Conservation (phyloP, 2,113 vertebrate species). For the Leptocoma aspasia region DNA sequence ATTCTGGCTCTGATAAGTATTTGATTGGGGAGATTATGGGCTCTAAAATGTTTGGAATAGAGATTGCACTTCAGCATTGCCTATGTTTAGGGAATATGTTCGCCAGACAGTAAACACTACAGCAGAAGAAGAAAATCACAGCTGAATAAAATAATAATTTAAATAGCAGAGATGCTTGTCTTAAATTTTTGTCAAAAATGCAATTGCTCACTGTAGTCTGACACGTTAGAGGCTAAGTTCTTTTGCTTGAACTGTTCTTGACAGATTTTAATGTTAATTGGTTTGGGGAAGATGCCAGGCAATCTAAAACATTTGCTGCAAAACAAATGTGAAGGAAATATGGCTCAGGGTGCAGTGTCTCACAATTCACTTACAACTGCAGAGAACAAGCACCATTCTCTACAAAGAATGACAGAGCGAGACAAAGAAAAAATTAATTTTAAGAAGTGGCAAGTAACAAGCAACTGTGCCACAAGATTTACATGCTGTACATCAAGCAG, state of each 20-base stretch:
- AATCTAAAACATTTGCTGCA: constrained; percentile 26
- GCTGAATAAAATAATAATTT: constrained; percentile 50
- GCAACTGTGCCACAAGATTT: background rate
- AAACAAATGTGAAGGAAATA: constrained; percentile 51
- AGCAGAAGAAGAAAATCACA: background rate
- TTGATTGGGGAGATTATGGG: constrained; percentile 22
- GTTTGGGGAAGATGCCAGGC: constrained; percentile 61
- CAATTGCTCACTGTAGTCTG: constrained; percentile 31
- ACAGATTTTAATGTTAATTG: constrained; percentile 61
- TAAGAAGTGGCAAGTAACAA: background rate
- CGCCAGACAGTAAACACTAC: background rate
- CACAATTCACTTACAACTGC: constrained; percentile 12
- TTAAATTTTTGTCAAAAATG: constrained; percentile 38
- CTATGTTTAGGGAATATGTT: constrained; percentile 24
- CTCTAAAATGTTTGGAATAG: constrained; percentile 36
- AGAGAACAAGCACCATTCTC: background rate
- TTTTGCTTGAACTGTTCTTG: constrained; percentile 36
- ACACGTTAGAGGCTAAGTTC: constrained; percentile 10
- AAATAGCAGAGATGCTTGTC: background rate
- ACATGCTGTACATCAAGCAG: constrained; percentile 18
- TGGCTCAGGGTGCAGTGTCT: background rate
- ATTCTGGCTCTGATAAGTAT: constrained; percentile 23
- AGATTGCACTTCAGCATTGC: background rate
- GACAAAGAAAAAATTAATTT: background rate
- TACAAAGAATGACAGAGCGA: background rate